Percentiles rank a stretch among this genome's conserved stretches.
These are phyloP conservation scores for Poecilia latipinna DNA, from an alignment of 2,113 vertebrate genomes.

Conservation along the genomic window DNA sequence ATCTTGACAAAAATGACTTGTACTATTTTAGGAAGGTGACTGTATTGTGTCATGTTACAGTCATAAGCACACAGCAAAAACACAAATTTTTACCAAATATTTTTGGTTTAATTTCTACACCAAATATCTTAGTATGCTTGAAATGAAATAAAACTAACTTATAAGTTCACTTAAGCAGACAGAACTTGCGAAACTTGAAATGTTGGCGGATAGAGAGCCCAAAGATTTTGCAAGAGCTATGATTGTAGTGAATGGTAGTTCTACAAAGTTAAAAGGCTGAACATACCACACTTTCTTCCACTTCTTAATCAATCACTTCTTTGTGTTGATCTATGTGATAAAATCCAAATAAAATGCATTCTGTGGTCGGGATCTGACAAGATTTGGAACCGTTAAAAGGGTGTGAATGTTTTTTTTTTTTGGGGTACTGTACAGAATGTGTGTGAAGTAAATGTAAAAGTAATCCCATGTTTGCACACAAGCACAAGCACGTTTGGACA, in stretches of 20 bases:
- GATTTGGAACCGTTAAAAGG: neutral
- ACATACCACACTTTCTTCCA: neutral
- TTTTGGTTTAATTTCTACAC: no score
- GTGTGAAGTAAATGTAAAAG: slow-evolving; percentile 28
- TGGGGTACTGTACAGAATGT: neutral
- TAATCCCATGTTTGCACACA: slow-evolving; percentile 42
- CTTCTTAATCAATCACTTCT: neutral
- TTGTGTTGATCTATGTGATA: neutral
- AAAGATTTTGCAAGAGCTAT: slow-evolving; percentile 2
- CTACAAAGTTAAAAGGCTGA: neutral
- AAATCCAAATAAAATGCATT: neutral
- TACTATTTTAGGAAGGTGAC: no score
- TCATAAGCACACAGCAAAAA: no score
- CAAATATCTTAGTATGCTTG: no score
- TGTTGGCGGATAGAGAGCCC: no score
- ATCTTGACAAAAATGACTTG: no score
- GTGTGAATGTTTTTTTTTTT: neutral
- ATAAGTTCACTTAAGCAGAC: no score
- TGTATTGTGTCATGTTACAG: no score
- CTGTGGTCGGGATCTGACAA: neutral
- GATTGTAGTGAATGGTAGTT: neutral
- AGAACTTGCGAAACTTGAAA: no score
- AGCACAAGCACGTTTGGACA: slow-evolving; percentile 14
- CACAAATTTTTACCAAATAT: no score
- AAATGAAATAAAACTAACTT: no score